Evolutionary conservation across 2,888 invertebrate species (phyloP), one percentile per base, ranked within the genome.

Genomic region (Penaeus monodon): DNA sequence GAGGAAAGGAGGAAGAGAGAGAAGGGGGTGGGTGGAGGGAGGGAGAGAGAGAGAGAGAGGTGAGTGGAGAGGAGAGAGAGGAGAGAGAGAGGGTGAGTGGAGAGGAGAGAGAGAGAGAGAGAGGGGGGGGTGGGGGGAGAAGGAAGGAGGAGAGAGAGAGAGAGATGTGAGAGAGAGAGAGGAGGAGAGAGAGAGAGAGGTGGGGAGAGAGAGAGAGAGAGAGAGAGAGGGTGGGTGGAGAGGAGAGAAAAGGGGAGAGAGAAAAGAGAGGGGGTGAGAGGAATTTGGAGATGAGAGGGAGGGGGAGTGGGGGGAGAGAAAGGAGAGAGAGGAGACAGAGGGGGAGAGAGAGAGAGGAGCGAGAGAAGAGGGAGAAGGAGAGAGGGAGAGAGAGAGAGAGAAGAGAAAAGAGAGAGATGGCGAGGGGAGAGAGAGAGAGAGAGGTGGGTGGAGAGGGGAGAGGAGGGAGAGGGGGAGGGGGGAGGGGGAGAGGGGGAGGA

Each of bases 221-320:
- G 49, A 7, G 12, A 12, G 12, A 7, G 12, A 12, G 6, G 49
- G 12, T 1, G 12, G 8, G n/a, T 4, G 7, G 20, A 4, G 8
- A 12, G 20, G 63, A 63, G 57, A 10, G 78, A 78, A 63, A 8
- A 27, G 63, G 70, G 44, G 81, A 81, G 22, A 68, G 49, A 81
- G 70, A 29, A 49, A 70, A 29, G 0, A 17, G 29, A 33, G 33
- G 64, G 3, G 12, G 14, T 12, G 14, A 2, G 14, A 0, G 14
- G 49, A 57, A 2, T 14, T 57, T 1, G 2, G 66, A n/a, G 24
- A 17, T 17, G 14, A 33, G 27, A 14, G 3, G 8, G 20, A 6
- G 24, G n/a, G 29, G 57, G 63, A 14, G 24, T 2, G 20, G 12
- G 22, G 44, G 2, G 44, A 57, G 57, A 27, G 20, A n/a, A n/a